Evolutionary conservation across 2,797 vertebrate genomes (phyloP).

Genomic region (Pogoniulus pusillus): DNA sequence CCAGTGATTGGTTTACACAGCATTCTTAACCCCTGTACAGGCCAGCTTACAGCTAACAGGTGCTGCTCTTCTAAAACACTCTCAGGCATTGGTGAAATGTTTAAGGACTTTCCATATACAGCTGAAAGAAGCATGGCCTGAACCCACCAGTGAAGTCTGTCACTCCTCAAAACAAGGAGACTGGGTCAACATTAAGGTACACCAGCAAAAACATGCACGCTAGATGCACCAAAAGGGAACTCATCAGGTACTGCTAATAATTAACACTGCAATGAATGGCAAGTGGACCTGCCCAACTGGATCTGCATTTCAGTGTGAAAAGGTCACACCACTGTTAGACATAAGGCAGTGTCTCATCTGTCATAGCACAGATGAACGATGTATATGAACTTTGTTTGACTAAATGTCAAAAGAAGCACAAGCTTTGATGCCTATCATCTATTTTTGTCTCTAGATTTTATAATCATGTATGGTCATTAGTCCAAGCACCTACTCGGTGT

Average conservation of each 20-base stretch:
- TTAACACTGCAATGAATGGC: too few species aligned
- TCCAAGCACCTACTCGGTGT: too few species aligned
- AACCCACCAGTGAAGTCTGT: not conserved
- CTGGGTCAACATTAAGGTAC: not conserved
- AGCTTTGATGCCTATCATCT: too few species aligned
- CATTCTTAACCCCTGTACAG: too few species aligned
- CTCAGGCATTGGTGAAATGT: not conserved
- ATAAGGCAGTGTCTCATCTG: too few species aligned
- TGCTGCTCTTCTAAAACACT: too few species aligned
- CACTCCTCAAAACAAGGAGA: not conserved
- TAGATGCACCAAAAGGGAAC: not conserved
- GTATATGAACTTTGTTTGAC: not conserved
- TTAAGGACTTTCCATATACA: not conserved
- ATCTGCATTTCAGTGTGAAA: not conserved
- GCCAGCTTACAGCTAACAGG: too few species aligned
- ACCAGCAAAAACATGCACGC: not conserved
- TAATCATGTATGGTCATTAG: too few species aligned
- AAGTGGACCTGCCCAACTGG: not conserved
- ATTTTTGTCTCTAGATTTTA: too few species aligned
- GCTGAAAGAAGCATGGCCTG: not conserved
- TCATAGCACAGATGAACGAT: not conserved
- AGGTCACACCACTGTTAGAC: not conserved
- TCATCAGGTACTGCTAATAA: not conserved
- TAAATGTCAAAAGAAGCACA: not conserved
- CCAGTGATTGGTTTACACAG: too few species aligned